Conservation (phyloP, 2,797 vertebrate species). For the Gastrophryne carolinensis region DNA sequence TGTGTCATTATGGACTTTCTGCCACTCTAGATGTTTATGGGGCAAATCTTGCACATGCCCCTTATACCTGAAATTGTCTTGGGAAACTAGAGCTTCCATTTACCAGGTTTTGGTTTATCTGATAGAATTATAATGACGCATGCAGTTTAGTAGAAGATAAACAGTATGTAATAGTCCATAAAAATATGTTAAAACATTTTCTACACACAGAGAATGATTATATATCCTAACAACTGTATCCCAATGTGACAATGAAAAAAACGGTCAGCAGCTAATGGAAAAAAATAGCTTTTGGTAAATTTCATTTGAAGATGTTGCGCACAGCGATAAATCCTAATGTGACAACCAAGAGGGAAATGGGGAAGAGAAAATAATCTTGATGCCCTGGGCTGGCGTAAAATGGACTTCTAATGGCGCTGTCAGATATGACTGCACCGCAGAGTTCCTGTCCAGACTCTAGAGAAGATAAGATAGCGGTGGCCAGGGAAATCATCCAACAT, state of each 20-base stretch:
- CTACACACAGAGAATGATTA: background rate
- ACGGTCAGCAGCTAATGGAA: constrained; percentile 26
- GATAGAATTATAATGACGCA: no score
- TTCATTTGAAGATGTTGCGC: constrained; percentile 32
- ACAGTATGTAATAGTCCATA: background rate
- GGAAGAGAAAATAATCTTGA: constrained; percentile 34
- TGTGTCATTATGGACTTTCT: no score
- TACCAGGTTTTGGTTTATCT: no score
- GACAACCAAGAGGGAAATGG: constrained; percentile 38
- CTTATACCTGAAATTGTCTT: no score
- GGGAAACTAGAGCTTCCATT: background rate
- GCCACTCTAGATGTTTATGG: no score
- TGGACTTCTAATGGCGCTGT: constrained; percentile 19
- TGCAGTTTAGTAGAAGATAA: no score
- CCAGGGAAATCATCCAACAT: constrained; percentile 30
- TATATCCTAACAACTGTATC: background rate
- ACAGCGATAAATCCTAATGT: constrained; percentile 46
- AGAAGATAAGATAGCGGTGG: constrained; percentile 28
- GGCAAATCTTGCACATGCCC: no score
- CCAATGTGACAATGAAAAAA: background rate
- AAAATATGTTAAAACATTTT: background rate
- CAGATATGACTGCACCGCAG: constrained; percentile 38
- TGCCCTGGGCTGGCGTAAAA: constrained; percentile 10
- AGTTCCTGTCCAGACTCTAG: constrained; percentile 3
- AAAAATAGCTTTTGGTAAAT: constrained; percentile 44